A percentile compares a stretch with the other conserved stretches of the same genome.
phyloP scores from a whole-genome alignment of 2,888 invertebrate genomes.

The Nymphalis urticae region DNA sequence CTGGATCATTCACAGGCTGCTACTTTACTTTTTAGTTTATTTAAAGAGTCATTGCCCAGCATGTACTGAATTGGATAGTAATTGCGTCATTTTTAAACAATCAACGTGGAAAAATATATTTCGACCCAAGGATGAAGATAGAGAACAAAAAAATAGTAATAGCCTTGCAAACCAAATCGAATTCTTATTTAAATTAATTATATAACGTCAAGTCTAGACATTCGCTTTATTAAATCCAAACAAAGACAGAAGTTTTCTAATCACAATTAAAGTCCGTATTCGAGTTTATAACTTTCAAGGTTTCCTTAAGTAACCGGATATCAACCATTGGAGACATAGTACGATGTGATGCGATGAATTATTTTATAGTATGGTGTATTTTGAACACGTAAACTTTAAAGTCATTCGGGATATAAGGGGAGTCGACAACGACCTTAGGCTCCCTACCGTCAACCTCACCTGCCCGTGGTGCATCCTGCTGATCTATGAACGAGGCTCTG shows the following conservation, averaged over 20 bases:
- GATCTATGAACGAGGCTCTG: no score
- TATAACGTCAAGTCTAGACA: not conserved
- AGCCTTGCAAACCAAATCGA: not conserved
- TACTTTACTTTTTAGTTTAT: no score
- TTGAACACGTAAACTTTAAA: no score
- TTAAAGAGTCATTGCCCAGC: not conserved
- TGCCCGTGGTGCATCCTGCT: no score
- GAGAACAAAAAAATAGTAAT: no score
- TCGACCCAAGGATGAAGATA: no score
- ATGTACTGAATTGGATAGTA: not conserved
- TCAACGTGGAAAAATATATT: no score
- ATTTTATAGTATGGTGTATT: not conserved
- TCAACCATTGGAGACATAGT: not conserved
- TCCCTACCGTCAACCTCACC: no score
- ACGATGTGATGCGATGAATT: not conserved
- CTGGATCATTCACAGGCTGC: no score
- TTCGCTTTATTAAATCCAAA: constrained; percentile 38
- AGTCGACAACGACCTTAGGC: no score
- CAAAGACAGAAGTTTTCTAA: constrained; percentile 42
- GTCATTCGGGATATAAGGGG: no score
- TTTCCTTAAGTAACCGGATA: constrained; percentile 4
- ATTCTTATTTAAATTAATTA: constrained; percentile 1
- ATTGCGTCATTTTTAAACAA: not conserved
- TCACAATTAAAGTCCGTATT: constrained; percentile 35
- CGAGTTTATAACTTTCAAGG: constrained; percentile 35